Evolutionary conservation across 2,113 vertebrate genomes (phyloP), one percentile per base, ranked within the genome.

Genomic region (Myanophis thanlyinensis): DNA sequence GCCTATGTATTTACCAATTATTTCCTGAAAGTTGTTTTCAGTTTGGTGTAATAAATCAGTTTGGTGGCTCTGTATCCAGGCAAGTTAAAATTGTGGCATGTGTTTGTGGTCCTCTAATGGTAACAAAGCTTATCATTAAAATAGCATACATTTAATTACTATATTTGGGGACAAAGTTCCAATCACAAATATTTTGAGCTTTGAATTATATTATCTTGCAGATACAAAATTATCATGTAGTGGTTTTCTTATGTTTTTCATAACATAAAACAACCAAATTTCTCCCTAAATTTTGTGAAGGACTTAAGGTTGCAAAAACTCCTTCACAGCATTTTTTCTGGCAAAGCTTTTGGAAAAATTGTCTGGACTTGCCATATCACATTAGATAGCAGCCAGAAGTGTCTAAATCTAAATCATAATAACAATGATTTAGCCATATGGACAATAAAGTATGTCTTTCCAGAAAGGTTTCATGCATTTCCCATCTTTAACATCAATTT

Each of bases 401-500:
- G 95, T 97, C 96, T 97, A 98, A 98, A 96, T 97, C 96, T 95
- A 97, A 98, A 98, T 97, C 97, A 97, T 96, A 95, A 96, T 97
- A 97, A 97, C 95, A 97, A 97, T 96, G 98, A 97, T 96, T 97
- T 98, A 97, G 96, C 94, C 97, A 96, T 97, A 97, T 97, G 97
- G 96, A 97, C 97, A 98, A 97, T 96, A 97, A 96, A 80, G 94
- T 97, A 97, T 95, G 95, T 95, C 94, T 97, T 97, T 97, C 94
- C 96, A 95, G 93, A 97, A 97, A 96, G 95, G 92, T 96, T 97
- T 97, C 93, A 95, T 94, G 95, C 85, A 96, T 96, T 97, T 97
- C 95, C 95, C 96, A 95, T 96, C 94, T 97, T 95, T 91, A 97
- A 97, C 96, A 97, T 97, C 96, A 97, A 96, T 94, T 97, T 97